Conservation (phyloP, 2,888 invertebrate species). For the Lasius fuliginosus region DNA sequence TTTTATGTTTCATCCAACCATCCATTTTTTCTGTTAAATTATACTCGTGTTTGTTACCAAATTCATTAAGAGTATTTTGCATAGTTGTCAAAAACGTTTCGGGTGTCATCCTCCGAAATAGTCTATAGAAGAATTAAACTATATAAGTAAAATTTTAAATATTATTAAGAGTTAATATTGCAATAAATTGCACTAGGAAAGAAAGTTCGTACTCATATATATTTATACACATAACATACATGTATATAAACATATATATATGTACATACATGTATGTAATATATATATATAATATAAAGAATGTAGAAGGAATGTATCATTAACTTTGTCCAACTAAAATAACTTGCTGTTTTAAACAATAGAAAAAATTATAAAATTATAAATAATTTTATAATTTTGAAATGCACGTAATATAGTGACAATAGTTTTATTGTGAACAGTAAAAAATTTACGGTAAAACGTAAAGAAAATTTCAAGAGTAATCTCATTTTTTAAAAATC, state of each 20-base stretch:
- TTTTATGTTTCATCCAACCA: conserved; percentile 60
- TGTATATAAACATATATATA: no score
- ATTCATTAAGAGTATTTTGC: conserved; percentile 53
- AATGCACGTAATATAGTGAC: no score
- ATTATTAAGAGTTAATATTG: conserved; percentile 45
- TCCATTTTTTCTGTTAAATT: conserved; percentile 60
- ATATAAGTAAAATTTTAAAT: conserved; percentile 39
- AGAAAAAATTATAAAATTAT: no score
- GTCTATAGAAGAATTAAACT: neutral
- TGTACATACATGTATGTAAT: no score
- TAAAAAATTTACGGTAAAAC: neutral
- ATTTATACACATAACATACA: neutral
- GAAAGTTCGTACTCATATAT: no score
- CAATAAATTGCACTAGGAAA: neutral
- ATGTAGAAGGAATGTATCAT: no score
- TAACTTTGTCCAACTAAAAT: no score
- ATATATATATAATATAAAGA: no score
- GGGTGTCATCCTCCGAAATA: neutral
- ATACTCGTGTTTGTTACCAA: neutral
- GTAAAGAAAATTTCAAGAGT: neutral
- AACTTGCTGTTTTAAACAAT: no score
- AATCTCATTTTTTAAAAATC: neutral
- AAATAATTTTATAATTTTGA: no score
- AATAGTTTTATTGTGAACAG: neutral
- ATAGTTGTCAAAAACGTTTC: conserved; percentile 60